Base-by-base conservation (phyloP, 2,888 invertebrate species). In the Julus scanicus region DNA sequence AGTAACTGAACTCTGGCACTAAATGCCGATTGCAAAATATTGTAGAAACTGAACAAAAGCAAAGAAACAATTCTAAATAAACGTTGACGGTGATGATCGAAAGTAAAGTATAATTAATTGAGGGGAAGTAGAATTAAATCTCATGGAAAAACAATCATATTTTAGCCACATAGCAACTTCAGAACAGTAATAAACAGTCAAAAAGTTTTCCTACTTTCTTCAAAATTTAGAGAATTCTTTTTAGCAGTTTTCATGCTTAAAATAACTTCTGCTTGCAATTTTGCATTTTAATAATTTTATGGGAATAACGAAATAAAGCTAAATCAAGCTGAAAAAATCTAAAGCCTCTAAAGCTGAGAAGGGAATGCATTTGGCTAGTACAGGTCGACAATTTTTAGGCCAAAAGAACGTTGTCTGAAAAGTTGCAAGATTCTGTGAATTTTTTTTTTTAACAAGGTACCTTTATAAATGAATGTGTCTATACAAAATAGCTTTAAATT, bases 21-120 rank as follows among this genome's bases (percentile, higher is more conserved):
- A 80, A 37, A 37, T 80, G 80, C 37, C 80, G 37, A 80, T 37
- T 80, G 80, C 80, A 39, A 80, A 37, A 80, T 80, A 80, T 37
- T 39, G 80, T 80, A 80, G 80, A 80, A 80, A 80, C 80, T 80
- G 80, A 80, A 80, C 15, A 29, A 13, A 80, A 80, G 15, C 37
- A 80, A 29, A 29, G 37, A 80, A 80, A 80, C 37, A 39, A 80
- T 80, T 53, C 9, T 17, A 15, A 80, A 80, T 15, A 80, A 37
- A 13, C 80, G 13, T 80, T 15, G 15, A 80, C 37, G 37, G 15
- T 80, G 37, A 13, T 80, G 37, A 39, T 80, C 15, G 37, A 8
- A 80, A 3, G 37, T 80, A 80, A 80, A 37, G 37, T 37, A 80
- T 13, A 37, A 29, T 80, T 80, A 15, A 29, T 1, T 29, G 29